Base-by-base conservation (phyloP, 2,888 invertebrate genomes). In the Rapana venosa region DNA sequence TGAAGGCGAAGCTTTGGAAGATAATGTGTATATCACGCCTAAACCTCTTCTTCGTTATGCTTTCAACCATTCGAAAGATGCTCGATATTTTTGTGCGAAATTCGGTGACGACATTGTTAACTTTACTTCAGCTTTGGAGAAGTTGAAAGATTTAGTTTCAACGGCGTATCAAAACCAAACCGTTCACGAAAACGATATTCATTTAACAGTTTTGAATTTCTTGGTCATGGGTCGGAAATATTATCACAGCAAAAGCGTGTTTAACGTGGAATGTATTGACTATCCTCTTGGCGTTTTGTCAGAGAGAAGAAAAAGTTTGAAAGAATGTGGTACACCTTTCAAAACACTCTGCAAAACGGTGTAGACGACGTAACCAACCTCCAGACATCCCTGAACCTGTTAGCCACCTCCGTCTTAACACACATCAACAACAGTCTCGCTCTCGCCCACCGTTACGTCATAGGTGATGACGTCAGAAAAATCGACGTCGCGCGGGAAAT, bases 191-290 rank as follows among this genome's bases (percentile, higher is more conserved):
- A 92, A 93, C n/a, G 89, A 88, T 15, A 87, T 94, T n/a, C 83
- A 91, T 56, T 74, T 85, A 4, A 89, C 91, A 1, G 90, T 89
- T 87, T 90, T 90, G 47, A 47, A 81, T 13, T 94, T 93, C 84
- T 85, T 92, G n/a, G 90, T 88, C 20, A 87, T 90, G 0, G 93
- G 93, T 66, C 90, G 93, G n/a, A 89, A 90, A 6, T 94, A 91
- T 89, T 91, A 92, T 77, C 92, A 92, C 36, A 93, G 93, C 87
- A 93, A 93, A 90, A 93, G 93, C 83, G 92, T 91, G 15, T 92
- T 94, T 85, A 93, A 94, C 83, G 91, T 86, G 13, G 93, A 94
- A 87, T 92, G 92, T 2, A 91, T 94, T 13, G 94, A 94, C 17
- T 91, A 92, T 36, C 94, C 94, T 0, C 47, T 91, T 13, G 66